Conservation (phyloP, 2,797 vertebrate genomes). For the Anguilla anguilla region DNA sequence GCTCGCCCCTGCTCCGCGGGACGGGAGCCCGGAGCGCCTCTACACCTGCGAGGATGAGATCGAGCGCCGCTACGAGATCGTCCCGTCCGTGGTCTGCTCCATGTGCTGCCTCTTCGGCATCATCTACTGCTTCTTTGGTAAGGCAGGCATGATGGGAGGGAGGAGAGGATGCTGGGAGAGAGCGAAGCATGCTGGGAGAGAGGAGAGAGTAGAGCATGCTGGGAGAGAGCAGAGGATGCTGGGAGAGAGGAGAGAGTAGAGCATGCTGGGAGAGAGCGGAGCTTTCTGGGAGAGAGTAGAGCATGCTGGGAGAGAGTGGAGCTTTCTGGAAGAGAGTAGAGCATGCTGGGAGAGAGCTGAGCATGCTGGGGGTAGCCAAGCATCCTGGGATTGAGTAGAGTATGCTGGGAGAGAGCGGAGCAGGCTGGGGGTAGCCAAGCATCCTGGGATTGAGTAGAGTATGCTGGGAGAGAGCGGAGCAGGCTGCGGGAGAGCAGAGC, state of each 20-base stretch:
- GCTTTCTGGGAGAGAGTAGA: background rate
- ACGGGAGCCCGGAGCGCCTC: constrained; percentile 73
- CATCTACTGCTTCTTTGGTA: constrained; percentile 99
- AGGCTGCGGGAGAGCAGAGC: background rate
- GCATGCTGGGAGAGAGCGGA: too few species aligned
- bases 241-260: background rate
- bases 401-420: too few species aligned
- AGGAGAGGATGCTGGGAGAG: background rate
- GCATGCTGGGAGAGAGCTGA: background rate
- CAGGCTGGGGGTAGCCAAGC: background rate
- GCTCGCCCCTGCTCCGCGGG: constrained; percentile 67
- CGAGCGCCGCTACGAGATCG: constrained; percentile 91
- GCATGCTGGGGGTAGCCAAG: background rate
- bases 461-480: background rate
- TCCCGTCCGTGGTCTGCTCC: constrained; percentile 95
- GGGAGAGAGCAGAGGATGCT: background rate
- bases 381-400: background rate
- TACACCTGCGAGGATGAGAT: constrained; percentile 89
- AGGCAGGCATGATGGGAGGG: constrained; percentile 52
- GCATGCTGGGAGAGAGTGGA: background rate
- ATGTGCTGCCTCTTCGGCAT: constrained; percentile 99
- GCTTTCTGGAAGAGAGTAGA: too few species aligned
- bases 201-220: background rate
- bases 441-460: background rate
- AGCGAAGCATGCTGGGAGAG: background rate